Evolutionary conservation across 2,113 vertebrate species (phyloP).

Genomic region (Bothrops jararaca): DNA sequence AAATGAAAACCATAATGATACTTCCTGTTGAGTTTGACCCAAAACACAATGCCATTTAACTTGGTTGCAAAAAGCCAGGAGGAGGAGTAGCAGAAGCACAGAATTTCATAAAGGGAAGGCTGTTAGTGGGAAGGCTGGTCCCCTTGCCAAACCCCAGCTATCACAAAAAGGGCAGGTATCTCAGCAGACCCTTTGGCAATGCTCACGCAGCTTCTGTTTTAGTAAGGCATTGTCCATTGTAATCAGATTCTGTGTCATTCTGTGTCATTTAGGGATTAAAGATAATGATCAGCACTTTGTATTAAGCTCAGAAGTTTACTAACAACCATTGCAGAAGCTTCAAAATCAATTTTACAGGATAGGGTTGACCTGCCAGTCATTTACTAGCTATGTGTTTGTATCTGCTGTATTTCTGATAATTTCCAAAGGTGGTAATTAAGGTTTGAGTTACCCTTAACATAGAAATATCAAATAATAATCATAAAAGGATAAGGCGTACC

Average conservation of each 20-base stretch:
- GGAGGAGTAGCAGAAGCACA: not conserved
- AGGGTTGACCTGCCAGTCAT: not conserved
- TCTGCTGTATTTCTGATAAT: not conserved
- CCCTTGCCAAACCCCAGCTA: not conserved
- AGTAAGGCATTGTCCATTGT: not conserved
- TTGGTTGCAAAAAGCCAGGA: not conserved
- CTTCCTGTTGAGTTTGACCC: not conserved
- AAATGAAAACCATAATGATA: not conserved
- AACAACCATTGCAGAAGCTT: not conserved
- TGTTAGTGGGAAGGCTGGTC: not conserved
- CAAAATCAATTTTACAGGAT: not conserved
- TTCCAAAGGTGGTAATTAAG: not conserved
- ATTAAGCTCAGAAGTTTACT: not conserved
- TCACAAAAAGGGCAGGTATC: not conserved
- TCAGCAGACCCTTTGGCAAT: not conserved
- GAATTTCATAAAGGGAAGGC: too few species aligned
- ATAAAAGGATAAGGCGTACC: not conserved
- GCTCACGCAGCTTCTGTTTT: not conserved
- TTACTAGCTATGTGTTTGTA: not conserved
- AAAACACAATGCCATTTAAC: not conserved
- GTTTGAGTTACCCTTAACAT: not conserved
- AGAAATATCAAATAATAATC: slow-evolving; percentile 4
- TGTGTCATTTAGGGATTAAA: not conserved
- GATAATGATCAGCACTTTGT: not conserved
- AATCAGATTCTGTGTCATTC: not conserved